Percentiles rank a stretch among this genome's conserved stretches.
These are phyloP conservation scores for Endomychus coccineus DNA, from an alignment of 2,888 invertebrate genomes.

Conservation along the genomic window DNA sequence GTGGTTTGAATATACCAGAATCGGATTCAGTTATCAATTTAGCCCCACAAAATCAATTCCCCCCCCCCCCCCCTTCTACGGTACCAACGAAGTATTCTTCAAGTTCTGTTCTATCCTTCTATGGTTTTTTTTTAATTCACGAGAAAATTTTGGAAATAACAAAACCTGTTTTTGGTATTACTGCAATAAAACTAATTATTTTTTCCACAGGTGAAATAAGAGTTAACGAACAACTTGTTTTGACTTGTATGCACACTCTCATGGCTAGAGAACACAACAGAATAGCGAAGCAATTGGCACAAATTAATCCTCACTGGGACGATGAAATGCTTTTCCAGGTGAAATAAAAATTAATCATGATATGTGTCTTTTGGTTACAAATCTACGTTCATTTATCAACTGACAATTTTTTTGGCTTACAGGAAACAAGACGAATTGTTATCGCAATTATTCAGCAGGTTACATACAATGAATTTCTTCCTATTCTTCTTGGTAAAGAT, in stretches of 20 bases:
- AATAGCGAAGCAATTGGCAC: constrained; percentile 65
- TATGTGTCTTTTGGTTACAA: background rate
- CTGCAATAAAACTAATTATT: background rate
- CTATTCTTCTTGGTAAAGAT: constrained; percentile 81
- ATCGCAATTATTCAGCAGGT: constrained; percentile 85
- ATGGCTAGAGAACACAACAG: constrained; percentile 90
- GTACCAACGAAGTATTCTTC: background rate
- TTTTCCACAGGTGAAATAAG: constrained; percentile 69
- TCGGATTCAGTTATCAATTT: too few species aligned
- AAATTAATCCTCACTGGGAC: constrained; percentile 87
- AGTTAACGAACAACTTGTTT: constrained; percentile 83
- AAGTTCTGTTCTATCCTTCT: background rate
- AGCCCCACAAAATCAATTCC: too few species aligned
- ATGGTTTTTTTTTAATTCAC: too few species aligned
- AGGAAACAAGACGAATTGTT: constrained; percentile 73
- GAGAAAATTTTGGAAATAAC: too few species aligned
- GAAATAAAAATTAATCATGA: constrained; percentile 11
- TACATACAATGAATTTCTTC: constrained; percentile 84
- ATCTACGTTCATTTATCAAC: background rate
- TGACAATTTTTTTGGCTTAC: constrained; percentile 21
- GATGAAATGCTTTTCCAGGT: constrained; percentile 84
- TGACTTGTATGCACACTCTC: constrained; percentile 86
- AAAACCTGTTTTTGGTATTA: too few species aligned
- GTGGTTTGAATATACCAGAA: too few species aligned
- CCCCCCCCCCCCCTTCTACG: too few species aligned